These are phyloP conservation scores for Acrobasis suavella DNA, from an alignment of 2,888 invertebrate genomes.

Conservation along the genomic window DNA sequence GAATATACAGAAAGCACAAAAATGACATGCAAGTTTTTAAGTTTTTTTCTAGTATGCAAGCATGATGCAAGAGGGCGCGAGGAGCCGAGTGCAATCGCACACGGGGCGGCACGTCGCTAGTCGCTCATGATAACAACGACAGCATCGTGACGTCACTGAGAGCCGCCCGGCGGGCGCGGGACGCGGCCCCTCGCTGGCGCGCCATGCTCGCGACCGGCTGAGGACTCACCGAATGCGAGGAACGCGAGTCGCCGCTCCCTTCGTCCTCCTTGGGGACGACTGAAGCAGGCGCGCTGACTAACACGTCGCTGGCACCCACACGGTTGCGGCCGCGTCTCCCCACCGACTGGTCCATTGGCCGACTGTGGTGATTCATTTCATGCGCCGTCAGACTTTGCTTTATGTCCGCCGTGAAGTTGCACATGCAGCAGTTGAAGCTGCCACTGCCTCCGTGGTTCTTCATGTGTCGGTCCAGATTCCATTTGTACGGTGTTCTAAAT, in stretches of 20 bases:
- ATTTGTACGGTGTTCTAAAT: slow-evolving; percentile 95
- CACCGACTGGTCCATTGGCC: slow-evolving; percentile 87
- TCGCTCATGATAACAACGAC: slow-evolving; percentile 53
- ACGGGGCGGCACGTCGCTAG: slow-evolving; percentile 37
- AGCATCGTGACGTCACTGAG: slow-evolving; percentile 64
- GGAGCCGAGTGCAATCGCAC: slow-evolving; percentile 48
- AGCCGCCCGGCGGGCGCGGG: slow-evolving; percentile 41
- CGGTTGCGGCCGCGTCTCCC: slow-evolving; percentile 85
- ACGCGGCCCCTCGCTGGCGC: slow-evolving; percentile 55
- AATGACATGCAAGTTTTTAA: slow-evolving; percentile 5
- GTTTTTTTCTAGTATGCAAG: slow-evolving; percentile 29
- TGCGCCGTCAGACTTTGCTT: slow-evolving; percentile 95
- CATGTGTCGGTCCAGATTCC: slow-evolving; percentile 97
- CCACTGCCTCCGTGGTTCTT: slow-evolving; percentile 94
- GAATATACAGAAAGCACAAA: neutral
- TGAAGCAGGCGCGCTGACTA: slow-evolving; percentile 48
- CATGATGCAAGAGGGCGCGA: slow-evolving; percentile 56
- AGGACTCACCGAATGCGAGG: slow-evolving; percentile 60
- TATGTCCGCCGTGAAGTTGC: slow-evolving; percentile 95
- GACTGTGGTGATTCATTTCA: slow-evolving; percentile 94
- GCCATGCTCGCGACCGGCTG: slow-evolving; percentile 60
- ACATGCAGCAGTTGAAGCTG: slow-evolving; percentile 92
- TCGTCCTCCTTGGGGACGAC: slow-evolving; percentile 72
- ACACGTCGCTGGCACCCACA: slow-evolving; percentile 87
- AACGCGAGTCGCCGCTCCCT: slow-evolving; percentile 76